phyloP scores from a whole-genome alignment of 2,888 invertebrate species.

The Acronicta alni region DNA sequence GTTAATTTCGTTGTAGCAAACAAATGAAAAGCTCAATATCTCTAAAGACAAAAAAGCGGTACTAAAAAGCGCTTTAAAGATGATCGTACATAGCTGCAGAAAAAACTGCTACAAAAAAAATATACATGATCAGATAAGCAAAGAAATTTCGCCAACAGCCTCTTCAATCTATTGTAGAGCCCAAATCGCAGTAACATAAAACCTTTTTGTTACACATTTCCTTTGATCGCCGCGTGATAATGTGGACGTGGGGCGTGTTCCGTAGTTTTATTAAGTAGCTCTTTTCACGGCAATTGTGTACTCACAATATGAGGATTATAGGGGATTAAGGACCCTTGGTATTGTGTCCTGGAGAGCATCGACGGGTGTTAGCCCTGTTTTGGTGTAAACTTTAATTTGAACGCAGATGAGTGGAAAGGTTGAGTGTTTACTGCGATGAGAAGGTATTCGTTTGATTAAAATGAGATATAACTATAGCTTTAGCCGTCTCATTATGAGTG shows the following conservation, averaged over 20 bases:
- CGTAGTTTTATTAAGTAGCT: constrained; percentile 75
- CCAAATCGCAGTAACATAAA: constrained; percentile 72
- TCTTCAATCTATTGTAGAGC: constrained; percentile 45
- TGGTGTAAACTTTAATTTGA: constrained; percentile 65
- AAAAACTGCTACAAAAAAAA: constrained; percentile 6
- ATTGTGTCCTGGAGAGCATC: constrained; percentile 66
- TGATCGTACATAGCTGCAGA: background rate
- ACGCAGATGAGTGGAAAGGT: constrained; percentile 53
- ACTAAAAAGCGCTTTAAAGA: background rate
- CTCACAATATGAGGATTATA: constrained; percentile 80
- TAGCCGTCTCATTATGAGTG: no score
- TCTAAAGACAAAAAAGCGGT: no score
- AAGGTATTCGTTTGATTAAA: constrained; percentile 36
- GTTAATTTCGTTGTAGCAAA: no score
- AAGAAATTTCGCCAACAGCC: constrained; percentile 37
- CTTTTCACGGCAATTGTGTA: constrained; percentile 86
- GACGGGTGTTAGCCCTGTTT: constrained; percentile 52
- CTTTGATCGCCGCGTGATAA: constrained; percentile 84
- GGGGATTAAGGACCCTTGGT: constrained; percentile 74
- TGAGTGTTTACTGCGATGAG: constrained; percentile 45
- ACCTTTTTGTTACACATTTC: constrained; percentile 75
- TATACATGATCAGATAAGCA: constrained; percentile 26
- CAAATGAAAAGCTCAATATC: no score
- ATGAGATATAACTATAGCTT: no score
- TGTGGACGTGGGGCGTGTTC: constrained; percentile 67